Conservation (phyloP, 1,140 invertebrate genomes). For the Lerema accius region DNA sequence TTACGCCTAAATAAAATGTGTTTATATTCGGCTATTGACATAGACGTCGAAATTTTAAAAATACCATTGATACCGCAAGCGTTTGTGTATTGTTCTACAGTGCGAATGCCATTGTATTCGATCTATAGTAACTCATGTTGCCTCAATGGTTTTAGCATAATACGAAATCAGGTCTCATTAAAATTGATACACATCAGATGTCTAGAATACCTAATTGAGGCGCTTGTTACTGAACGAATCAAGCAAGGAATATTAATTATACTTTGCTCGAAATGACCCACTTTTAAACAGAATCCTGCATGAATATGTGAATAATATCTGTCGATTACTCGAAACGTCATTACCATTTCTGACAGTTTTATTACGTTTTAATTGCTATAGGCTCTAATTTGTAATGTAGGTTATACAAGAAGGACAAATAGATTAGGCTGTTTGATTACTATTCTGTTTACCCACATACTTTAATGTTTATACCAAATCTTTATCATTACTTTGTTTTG, state of each 20-base stretch:
- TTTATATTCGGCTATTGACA: too few relatives aligned
- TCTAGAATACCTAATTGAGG: constrained; percentile 37
- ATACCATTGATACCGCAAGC: too few relatives aligned
- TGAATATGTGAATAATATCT: constrained; percentile 36
- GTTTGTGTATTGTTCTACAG: too few relatives aligned
- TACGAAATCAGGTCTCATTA: constrained; percentile 34
- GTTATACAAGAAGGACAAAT: constrained; percentile 2
- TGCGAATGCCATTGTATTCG: too few relatives aligned
- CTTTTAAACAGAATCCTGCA: constrained; percentile 46
- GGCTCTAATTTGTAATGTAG: constrained; percentile 7
- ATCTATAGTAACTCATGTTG: too few relatives aligned
- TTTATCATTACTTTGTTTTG: too few relatives aligned
- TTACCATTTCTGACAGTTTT: constrained; percentile 25
- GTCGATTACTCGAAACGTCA: constrained; percentile 15
- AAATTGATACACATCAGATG: constrained; percentile 23
- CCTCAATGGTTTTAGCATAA: not conserved
- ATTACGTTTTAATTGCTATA: constrained; percentile 24
- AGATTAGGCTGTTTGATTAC: too few relatives aligned
- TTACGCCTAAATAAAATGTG: too few relatives aligned
- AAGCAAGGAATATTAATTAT: constrained; percentile 62
- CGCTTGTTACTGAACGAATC: constrained; percentile 50
- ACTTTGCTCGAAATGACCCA: constrained; percentile 48
- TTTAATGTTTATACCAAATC: too few relatives aligned
- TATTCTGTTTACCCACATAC: too few relatives aligned
- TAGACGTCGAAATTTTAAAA: too few relatives aligned